A percentile compares a stretch with the other conserved stretches of the same genome.
Conservation (phyloP, 2,113 vertebrate species). For the Eonycteris spelaea region DNA sequence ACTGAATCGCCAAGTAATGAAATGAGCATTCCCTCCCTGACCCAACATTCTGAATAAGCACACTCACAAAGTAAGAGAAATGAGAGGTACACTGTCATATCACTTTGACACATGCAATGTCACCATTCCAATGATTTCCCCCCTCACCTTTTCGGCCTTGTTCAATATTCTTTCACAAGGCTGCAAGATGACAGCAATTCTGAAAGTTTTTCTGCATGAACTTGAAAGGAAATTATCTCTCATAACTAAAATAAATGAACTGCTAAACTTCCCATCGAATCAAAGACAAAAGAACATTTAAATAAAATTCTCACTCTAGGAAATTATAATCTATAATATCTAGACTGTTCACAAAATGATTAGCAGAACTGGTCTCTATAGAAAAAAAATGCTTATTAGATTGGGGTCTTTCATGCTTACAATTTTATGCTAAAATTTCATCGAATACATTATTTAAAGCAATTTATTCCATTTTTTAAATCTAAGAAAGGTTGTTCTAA, state of each 20-base stretch:
- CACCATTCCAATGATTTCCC: background rate
- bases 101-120: fast-evolving
- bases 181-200: conserved; percentile 9
- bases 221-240: background rate
- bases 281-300: background rate
- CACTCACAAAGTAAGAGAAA: background rate
- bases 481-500: background rate
- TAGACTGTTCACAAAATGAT: background rate
- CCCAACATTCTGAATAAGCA: conserved; percentile 1
- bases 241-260: background rate
- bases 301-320: background rate
- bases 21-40: background rate
- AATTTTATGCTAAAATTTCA: background rate
- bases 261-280: background rate
- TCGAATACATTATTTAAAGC: background rate
- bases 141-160: background rate
- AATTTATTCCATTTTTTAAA: background rate
- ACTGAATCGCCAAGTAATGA: conserved; percentile 4
- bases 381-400: background rate
- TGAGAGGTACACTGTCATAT: background rate
- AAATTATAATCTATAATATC: background rate
- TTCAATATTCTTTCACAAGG: background rate
- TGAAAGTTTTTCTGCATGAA: background rate
- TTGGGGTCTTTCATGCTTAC: background rate
- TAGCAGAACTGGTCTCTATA: background rate